Evolutionary conservation across 2,797 vertebrate species (phyloP).

Genomic region (Crenuchus spilurus): DNA sequence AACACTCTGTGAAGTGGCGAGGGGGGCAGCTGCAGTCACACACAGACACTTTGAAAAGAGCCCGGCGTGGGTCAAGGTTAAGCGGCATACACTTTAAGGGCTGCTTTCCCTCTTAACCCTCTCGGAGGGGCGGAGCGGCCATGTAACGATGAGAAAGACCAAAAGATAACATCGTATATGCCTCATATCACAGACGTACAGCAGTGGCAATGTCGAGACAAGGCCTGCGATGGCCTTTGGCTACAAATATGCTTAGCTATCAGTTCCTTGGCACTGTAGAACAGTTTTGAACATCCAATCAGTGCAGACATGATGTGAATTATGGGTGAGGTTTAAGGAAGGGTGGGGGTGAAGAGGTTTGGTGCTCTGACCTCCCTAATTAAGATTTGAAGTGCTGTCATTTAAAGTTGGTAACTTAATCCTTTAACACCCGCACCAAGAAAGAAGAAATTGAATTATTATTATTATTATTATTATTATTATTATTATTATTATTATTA

Average conservation of each 20-base stretch:
- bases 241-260: background rate
- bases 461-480: no score
- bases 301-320: no score
- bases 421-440: no score
- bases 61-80: constrained; percentile 78
- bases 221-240: background rate
- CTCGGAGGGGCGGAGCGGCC: constrained; percentile 56
- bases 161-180: constrained; percentile 46
- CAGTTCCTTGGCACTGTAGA: no score
- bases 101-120: constrained; percentile 80
- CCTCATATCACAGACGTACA: background rate
- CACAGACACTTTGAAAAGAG: constrained; percentile 71
- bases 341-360: no score
- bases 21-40: constrained; percentile 74
- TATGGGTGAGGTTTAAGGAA: no score
- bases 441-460: no score
- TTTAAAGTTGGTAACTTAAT: no score
- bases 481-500: no score
- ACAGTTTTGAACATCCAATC: no score
- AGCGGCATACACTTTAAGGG: constrained; percentile 75
- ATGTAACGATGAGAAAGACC: constrained; percentile 51
- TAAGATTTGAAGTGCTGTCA: no score
- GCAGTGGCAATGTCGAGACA: background rate
- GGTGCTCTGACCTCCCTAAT: no score
- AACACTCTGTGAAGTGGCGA: constrained; percentile 81